These are phyloP conservation scores for Arizona elegans DNA, from an alignment of 2,113 vertebrate genomes.

Conservation along the genomic window DNA sequence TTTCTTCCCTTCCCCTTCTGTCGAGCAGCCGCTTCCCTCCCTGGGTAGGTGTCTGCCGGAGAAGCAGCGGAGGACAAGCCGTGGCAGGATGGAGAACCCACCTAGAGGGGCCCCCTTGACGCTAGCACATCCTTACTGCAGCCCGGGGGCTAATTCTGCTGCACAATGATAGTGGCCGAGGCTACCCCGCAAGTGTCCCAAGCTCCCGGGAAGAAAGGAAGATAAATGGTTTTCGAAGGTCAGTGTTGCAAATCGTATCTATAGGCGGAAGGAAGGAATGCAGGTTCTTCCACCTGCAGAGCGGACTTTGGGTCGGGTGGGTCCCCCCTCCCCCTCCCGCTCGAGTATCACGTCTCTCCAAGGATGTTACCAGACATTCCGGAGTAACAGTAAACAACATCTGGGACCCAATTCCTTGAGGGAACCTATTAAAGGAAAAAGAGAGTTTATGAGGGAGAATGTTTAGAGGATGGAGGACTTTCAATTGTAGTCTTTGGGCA, in stretches of 20 bases:
- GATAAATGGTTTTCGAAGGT: conserved; percentile 38
- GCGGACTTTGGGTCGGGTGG: conserved; percentile 18
- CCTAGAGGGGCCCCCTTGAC: conserved; percentile 81
- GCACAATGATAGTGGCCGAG: conserved; percentile 69
- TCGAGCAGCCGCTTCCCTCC: background rate
- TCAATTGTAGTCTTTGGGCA: conserved; percentile 59
- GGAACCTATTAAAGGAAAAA: conserved; percentile 35
- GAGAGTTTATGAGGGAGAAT: conserved; percentile 58
- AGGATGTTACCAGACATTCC: conserved; percentile 58
- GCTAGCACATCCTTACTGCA: conserved; percentile 70
- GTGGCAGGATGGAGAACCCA: conserved; percentile 66
- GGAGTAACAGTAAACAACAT: conserved; percentile 63
- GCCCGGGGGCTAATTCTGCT: conserved; percentile 66
- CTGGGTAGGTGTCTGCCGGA: conserved; percentile 2
- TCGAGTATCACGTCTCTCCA: conserved; percentile 58
- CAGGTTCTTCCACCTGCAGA: conserved; percentile 60
- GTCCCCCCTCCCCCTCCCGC: conserved; percentile 29
- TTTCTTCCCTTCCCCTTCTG: too few species aligned
- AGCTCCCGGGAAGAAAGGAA: conserved; percentile 45
- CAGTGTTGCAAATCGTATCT: conserved; percentile 9
- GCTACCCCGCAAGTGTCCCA: conserved; percentile 62
- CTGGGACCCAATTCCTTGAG: conserved; percentile 49
- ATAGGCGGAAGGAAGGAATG: background rate
- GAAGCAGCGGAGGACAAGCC: conserved; percentile 44
- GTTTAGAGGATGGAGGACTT: conserved; percentile 69